phyloP scores from a whole-genome alignment of 2,888 invertebrate genomes.

The Magallana nippona region DNA sequence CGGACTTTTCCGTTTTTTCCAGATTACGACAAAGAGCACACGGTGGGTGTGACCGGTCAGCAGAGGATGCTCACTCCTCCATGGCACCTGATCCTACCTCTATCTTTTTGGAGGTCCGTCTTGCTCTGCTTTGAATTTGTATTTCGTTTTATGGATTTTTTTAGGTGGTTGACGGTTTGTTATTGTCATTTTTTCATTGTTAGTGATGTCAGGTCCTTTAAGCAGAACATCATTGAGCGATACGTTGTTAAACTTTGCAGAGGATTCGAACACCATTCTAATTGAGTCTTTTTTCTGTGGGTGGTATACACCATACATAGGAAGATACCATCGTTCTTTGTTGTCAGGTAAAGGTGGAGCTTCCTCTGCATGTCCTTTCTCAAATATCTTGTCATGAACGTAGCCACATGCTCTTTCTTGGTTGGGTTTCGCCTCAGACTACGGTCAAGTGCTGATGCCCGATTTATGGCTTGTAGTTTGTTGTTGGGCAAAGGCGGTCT shows the following conservation, averaged over 20 bases:
- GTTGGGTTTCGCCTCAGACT: slow-evolving; percentile 42
- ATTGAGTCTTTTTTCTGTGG: slow-evolving; percentile 43
- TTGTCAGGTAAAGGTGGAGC: slow-evolving; percentile 41
- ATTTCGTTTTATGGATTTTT: too few species aligned
- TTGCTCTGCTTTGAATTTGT: too few species aligned
- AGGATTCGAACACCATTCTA: slow-evolving; percentile 32
- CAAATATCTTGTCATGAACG: slow-evolving; percentile 55
- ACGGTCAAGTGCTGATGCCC: slow-evolving; percentile 40
- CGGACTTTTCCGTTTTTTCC: too few species aligned
- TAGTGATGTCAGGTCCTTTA: slow-evolving; percentile 49
- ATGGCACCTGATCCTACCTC: too few species aligned
- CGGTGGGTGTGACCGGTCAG: too few species aligned
- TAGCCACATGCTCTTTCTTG: slow-evolving; percentile 49
- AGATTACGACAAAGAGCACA: too few species aligned
- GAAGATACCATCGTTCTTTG: slow-evolving; percentile 50
- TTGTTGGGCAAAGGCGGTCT: slow-evolving; percentile 48
- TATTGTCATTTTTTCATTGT: too few species aligned
- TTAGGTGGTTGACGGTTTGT: too few species aligned
- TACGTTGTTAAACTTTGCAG: not conserved
- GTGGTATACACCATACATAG: slow-evolving; percentile 45
- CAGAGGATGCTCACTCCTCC: too few species aligned
- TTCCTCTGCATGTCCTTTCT: slow-evolving; percentile 50
- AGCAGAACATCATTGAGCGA: slow-evolving; percentile 39
- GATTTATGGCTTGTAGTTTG: slow-evolving; percentile 40
- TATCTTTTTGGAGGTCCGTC: too few species aligned